Conservation (phyloP, 2,797 vertebrate species). For the Phylloscopus collybita region DNA sequence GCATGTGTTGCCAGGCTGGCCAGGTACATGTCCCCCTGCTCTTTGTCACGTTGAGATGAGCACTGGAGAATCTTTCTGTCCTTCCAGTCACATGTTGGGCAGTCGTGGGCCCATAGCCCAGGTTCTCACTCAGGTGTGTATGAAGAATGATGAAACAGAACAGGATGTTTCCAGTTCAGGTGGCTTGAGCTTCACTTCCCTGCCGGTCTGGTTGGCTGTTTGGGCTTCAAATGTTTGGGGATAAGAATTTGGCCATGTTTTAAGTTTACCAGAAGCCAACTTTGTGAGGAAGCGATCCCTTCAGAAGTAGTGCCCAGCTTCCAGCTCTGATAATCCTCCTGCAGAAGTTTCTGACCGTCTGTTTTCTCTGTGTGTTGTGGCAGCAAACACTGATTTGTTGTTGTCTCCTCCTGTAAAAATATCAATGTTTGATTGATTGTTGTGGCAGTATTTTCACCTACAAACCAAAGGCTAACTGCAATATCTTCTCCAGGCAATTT, state of each 20-base stretch:
- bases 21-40: not conserved
- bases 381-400: constrained; percentile 24
- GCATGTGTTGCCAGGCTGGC: not conserved
- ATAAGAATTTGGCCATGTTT: not conserved
- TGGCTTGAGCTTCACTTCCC: not conserved
- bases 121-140: not conserved
- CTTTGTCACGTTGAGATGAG: not conserved
- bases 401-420: constrained; percentile 5
- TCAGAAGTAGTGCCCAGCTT: not conserved
- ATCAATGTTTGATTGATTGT: constrained; percentile 29
- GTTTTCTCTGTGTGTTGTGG: not conserved
- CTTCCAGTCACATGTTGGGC: rapidly evolving
- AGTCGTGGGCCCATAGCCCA: rapidly evolving
- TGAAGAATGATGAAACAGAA: not conserved
- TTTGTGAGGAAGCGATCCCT: not conserved
- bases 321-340: not conserved
- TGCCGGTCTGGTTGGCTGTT: not conserved
- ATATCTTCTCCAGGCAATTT: not conserved
- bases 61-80: not conserved
- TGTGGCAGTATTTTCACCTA: constrained; percentile 29
- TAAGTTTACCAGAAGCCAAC: not conserved
- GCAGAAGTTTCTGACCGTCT: not conserved
- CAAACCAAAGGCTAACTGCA: constrained; percentile 29
- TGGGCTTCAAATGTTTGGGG: rapidly evolving
- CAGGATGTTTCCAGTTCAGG: not conserved